Conservation (phyloP, 2,113 vertebrate species). For the Cairina moschata region DNA sequence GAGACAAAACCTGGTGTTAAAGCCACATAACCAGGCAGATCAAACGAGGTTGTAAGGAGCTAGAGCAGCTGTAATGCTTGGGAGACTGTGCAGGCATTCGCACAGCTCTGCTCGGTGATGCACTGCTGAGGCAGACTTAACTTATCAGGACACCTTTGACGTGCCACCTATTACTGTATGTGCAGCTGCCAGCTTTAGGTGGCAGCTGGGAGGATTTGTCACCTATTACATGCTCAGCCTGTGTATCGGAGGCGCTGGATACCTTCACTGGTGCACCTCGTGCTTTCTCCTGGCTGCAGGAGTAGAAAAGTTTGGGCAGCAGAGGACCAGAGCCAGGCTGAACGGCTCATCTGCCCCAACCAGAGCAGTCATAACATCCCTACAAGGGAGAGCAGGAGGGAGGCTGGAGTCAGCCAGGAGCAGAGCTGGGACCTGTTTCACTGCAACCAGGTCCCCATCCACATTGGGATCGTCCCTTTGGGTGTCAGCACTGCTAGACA, state of each 20-base stretch:
- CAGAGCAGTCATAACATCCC: neutral
- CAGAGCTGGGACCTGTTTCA: neutral
- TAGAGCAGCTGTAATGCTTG: neutral
- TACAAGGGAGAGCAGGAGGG: neutral
- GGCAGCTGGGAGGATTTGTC: neutral
- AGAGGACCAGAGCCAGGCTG: neutral
- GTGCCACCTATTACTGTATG: neutral
- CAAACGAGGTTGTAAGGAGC: too few species aligned
- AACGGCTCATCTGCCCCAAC: neutral
- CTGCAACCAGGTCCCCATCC: neutral
- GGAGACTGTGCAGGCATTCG: neutral
- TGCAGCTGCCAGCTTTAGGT: neutral
- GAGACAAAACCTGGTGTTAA: neutral
- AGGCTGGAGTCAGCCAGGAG: neutral
- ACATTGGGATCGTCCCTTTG: rapidly evolving
- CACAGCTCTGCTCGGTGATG: neutral
- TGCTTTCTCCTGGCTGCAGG: neutral
- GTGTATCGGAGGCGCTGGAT: neutral
- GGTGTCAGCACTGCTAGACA: neutral
- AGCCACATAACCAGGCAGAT: neutral
- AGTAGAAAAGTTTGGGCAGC: rapidly evolving
- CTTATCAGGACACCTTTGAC: neutral
- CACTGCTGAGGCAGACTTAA: neutral
- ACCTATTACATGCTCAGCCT: neutral
- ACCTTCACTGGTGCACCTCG: rapidly evolving